Percentiles rank a stretch among this genome's conserved stretches.
Conservation (phyloP, 2,888 invertebrate species). For the Exephanes ischioxanthus region DNA sequence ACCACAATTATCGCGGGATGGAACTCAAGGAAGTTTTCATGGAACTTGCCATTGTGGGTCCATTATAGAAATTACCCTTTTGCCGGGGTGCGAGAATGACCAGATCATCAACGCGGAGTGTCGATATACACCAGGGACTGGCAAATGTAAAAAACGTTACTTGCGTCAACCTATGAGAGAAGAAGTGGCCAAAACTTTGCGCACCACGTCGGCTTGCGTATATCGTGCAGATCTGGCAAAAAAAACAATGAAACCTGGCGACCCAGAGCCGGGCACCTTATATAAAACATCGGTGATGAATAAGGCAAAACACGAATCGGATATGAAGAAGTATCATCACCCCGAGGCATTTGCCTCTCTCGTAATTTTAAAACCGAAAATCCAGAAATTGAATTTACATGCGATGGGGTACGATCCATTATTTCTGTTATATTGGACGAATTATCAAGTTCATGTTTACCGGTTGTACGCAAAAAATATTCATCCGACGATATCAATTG, state of each 20-base stretch:
- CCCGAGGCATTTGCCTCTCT: conserved; percentile 20
- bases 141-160: conserved; percentile 17
- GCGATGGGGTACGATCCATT: conserved; percentile 16
- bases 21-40: not conserved
- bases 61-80: conserved; percentile 3
- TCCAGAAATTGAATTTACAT: not conserved
- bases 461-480: conserved; percentile 8
- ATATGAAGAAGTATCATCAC: conserved; percentile 5
- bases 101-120: not conserved
- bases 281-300: conserved; percentile 17
- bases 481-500: conserved; percentile 11
- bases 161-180: conserved; percentile 21
- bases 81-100: conserved; percentile 13
- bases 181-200: conserved; percentile 9
- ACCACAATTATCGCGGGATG: not conserved
- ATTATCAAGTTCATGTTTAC: conserved; percentile 20
- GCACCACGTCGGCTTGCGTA: not conserved
- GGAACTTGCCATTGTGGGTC: conserved; percentile 15
- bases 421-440: conserved; percentile 15
- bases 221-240: conserved; percentile 11
- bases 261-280: conserved; percentile 21
- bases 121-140: conserved; percentile 11
- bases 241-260: conserved; percentile 14
- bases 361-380: conserved; percentile 3
- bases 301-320: conserved; percentile 13